Conservation (phyloP, 2,888 invertebrate genomes). For the Drosophila nr. perissopoda region DNA sequence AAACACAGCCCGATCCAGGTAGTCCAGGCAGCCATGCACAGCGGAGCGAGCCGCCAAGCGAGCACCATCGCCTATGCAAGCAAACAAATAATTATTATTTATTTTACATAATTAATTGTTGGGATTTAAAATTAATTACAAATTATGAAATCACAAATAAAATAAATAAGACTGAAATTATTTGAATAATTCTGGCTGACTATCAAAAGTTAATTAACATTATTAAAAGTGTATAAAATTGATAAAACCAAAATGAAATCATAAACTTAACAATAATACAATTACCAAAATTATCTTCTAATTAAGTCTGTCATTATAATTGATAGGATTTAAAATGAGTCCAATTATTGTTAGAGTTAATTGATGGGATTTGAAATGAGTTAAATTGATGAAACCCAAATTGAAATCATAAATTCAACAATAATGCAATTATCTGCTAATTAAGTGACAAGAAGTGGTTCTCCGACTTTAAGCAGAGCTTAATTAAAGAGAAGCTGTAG, state of each 20-base stretch:
- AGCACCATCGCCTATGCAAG: slow-evolving; percentile 89
- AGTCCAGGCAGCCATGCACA: slow-evolving; percentile 93
- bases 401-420: slow-evolving; percentile 1
- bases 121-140: neutral
- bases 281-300: neutral
- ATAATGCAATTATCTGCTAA: neutral
- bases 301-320: neutral
- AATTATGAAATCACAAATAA: neutral
- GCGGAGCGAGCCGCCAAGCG: slow-evolving; percentile 94
- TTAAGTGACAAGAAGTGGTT: neutral
- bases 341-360: neutral
- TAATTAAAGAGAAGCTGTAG: neutral
- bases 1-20: slow-evolving; percentile 90
- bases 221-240: neutral
- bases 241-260: no score
- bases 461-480: neutral
- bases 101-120: neutral
- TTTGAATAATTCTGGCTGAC: neutral
- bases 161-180: neutral
- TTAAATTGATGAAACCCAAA: neutral
- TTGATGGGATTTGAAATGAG: neutral
- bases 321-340: no score
- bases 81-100: neutral
- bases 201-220: neutral
- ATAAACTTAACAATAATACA: neutral